Conservation (phyloP, 2,797 vertebrate species). For the Antennarius maculatus region DNA sequence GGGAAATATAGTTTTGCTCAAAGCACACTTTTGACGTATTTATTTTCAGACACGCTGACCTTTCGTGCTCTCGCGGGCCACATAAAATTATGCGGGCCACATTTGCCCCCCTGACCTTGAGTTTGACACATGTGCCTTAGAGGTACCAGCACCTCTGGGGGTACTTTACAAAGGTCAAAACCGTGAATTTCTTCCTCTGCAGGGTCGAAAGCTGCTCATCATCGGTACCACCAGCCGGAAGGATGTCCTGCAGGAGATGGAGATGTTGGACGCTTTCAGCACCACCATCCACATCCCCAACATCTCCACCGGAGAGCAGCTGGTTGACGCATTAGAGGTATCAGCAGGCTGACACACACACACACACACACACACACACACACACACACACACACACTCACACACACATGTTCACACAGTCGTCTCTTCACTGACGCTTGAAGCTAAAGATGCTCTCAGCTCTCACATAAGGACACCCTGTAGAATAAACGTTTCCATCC, state of each 20-base stretch:
- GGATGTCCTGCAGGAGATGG: slow-evolving; percentile 98
- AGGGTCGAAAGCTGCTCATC: slow-evolving; percentile 96
- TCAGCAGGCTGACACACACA: neutral
- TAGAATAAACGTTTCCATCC: neutral
- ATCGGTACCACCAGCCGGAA: slow-evolving; percentile 97
- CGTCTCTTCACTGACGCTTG: neutral
- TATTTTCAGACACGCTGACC: too few species aligned
- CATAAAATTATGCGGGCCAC: too few species aligned
- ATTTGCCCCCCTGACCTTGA: too few species aligned
- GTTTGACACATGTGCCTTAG: too few species aligned
- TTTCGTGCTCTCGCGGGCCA: too few species aligned
- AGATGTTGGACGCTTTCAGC: slow-evolving; percentile 97
- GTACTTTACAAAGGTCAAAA: neutral
- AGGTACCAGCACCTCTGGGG: neutral
- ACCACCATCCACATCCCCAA: slow-evolving; percentile 95
- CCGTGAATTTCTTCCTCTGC: slow-evolving; percentile 31
- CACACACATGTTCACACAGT: too few species aligned
- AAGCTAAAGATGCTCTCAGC: slow-evolving; percentile 3
- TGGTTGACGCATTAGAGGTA: slow-evolving; percentile 96
- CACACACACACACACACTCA: neutral
- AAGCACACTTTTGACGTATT: too few species aligned
- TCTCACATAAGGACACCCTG: neutral
- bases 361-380: neutral
- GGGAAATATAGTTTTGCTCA: too few species aligned
- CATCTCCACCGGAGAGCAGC: slow-evolving; percentile 91